These are phyloP conservation scores for Agrochola macilenta DNA, from an alignment of 2,888 invertebrate genomes.

Conservation along the genomic window DNA sequence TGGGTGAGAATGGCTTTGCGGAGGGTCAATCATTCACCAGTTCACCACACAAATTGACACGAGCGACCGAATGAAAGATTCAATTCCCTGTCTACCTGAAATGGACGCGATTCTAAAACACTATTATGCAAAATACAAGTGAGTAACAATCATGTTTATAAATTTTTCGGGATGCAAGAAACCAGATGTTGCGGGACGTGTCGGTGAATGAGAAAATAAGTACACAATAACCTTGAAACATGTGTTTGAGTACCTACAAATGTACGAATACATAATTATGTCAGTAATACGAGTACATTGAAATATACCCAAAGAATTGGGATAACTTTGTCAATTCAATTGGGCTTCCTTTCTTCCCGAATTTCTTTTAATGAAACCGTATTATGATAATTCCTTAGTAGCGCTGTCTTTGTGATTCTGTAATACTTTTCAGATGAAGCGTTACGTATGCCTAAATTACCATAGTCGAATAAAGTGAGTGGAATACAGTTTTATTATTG, in stretches of 20 bases:
- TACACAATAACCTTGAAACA: not conserved
- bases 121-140: not conserved
- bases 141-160: not conserved
- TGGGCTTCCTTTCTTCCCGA: conserved; percentile 11
- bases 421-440: conserved; percentile 50
- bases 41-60: conserved; percentile 11
- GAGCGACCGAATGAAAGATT: conserved; percentile 14
- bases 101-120: not conserved
- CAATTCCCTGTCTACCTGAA: not conserved
- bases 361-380: conserved; percentile 43
- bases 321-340: conserved; percentile 41
- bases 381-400: conserved; percentile 49
- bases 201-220: not conserved
- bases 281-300: not conserved
- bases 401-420: conserved; percentile 35
- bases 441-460: conserved; percentile 67
- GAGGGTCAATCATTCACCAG: not conserved
- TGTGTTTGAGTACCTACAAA: not conserved
- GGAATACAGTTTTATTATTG: conserved; percentile 76
- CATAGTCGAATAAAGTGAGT: conserved; percentile 67
- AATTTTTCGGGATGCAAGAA: not conserved
- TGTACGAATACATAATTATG: conserved; percentile 12
- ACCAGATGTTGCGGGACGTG: not conserved
- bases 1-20: not conserved
- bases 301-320: conserved; percentile 24